A percentile compares a stretch with the other conserved stretches of the same genome.
phyloP scores from a whole-genome alignment of 2,113 vertebrate species.

The Talpa occidentalis region DNA sequence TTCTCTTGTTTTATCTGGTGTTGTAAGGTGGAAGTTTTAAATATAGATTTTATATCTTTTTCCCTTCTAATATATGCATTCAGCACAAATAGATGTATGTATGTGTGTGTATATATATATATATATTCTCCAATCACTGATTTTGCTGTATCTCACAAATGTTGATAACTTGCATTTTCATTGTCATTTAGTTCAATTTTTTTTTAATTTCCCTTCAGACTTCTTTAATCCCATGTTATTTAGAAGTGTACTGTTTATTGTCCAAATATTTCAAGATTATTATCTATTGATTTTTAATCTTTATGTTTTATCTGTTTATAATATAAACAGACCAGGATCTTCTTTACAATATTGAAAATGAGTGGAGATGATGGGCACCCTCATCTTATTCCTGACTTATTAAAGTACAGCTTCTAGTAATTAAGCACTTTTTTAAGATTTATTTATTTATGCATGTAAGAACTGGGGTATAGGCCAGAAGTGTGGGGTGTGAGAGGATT shows the following conservation, averaged over 20 bases:
- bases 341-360: neutral
- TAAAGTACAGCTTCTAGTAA: constrained; percentile 42
- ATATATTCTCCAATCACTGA: neutral
- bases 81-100: too few species aligned
- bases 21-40: neutral
- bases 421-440: neutral
- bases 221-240: constrained; percentile 22
- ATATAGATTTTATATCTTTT: constrained; percentile 27
- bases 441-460: too few species aligned
- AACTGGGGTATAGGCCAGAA: too few species aligned
- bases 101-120: constrained; percentile 17
- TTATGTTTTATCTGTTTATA: neutral
- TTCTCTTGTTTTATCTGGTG: neutral
- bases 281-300: neutral
- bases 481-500: too few species aligned
- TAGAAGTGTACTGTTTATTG: constrained; percentile 8
- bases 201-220: neutral
- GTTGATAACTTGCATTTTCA: constrained; percentile 14
- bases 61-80: neutral
- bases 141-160: constrained; percentile 18
- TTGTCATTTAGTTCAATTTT: constrained; percentile 33
- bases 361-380: neutral
- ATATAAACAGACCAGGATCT: neutral
- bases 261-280: neutral
- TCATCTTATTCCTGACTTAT: constrained; percentile 18